A percentile compares a stretch with the other conserved stretches of the same genome.
Conservation (phyloP, 92 coral and sea anemone species). For the Palythoa grandis region DNA sequence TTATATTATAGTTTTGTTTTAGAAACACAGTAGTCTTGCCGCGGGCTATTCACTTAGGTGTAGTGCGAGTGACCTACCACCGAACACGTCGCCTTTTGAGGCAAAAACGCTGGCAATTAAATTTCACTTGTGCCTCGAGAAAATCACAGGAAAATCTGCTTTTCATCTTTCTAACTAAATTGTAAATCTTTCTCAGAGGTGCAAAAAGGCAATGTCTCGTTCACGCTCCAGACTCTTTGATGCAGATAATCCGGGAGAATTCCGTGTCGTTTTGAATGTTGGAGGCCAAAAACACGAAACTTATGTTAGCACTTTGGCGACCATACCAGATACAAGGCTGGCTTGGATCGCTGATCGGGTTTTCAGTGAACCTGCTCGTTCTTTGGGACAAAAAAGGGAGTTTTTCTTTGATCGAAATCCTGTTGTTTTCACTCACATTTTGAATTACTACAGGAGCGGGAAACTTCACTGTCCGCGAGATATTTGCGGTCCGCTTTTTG, state of each 20-base stretch:
- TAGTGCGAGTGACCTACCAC: neutral
- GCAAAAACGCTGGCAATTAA: constrained; percentile 5
- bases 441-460: constrained; percentile 94
- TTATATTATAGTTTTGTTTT: neutral
- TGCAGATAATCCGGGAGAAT: constrained; percentile 89
- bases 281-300: constrained; percentile 99
- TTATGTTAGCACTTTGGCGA: constrained; percentile 87
- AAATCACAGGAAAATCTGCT: constrained; percentile 1
- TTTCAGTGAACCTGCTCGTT: constrained; percentile 74
- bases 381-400: constrained; percentile 84
- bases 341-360: constrained; percentile 97
- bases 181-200: neutral
- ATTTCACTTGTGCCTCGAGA: neutral
- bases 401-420: constrained; percentile 97
- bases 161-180: neutral
- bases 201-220: constrained; percentile 62
- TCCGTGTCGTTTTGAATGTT: constrained; percentile 83
- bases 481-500: constrained; percentile 96
- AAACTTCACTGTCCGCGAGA: constrained; percentile 98
- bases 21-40: constrained; percentile 6
- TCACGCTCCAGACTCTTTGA: constrained; percentile 88
- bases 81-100: constrained; percentile 6
- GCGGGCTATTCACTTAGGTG: constrained; percentile 15
- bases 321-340: constrained; percentile 90
- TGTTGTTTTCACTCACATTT: constrained; percentile 88